A percentile compares a stretch with the other conserved stretches of the same genome.
These are phyloP conservation scores for Hexactinellida sp. DNA, from an alignment of 37 sponge, comb jelly and placozoan species.

Conservation along the genomic window DNA sequence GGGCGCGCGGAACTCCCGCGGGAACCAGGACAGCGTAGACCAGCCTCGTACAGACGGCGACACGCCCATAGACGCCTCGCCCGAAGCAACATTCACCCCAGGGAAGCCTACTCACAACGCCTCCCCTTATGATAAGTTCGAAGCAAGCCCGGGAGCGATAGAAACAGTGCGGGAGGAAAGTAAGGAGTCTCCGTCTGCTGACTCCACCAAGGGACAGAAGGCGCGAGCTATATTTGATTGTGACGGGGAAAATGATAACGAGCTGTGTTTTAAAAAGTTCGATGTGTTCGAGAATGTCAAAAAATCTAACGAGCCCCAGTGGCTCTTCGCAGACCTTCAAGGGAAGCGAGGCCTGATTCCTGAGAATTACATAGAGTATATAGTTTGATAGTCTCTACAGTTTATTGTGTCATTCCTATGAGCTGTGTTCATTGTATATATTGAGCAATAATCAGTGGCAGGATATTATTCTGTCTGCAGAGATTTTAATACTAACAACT, in stretches of 20 bases:
- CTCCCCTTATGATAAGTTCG: not conserved
- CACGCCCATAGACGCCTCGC: not conserved
- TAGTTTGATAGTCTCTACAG: not conserved
- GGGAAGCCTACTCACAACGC: not conserved
- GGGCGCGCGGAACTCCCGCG: not conserved
- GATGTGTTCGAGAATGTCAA: not conserved
- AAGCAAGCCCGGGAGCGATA: not conserved
- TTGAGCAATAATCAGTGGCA: not conserved
- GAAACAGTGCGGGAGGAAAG: not conserved
- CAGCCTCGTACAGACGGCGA: not conserved
- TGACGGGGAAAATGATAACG: constrained; percentile 51
- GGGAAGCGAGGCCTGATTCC: constrained; percentile 3
- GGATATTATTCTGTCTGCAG: not conserved
- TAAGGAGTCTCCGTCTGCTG: not conserved
- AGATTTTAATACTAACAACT: constrained; percentile 1
- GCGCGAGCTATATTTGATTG: constrained; percentile 71
- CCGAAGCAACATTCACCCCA: not conserved
- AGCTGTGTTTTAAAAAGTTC: constrained; percentile 59
- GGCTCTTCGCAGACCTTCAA: not conserved
- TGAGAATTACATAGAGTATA: constrained; percentile 12
- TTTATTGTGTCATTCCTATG: not conserved
- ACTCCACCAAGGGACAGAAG: constrained; percentile 21
- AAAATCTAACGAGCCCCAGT: not conserved
- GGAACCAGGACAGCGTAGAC: not conserved
- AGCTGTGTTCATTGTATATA: not conserved